Conservation (phyloP, 2,888 invertebrate genomes). For the Acleris literana region DNA sequence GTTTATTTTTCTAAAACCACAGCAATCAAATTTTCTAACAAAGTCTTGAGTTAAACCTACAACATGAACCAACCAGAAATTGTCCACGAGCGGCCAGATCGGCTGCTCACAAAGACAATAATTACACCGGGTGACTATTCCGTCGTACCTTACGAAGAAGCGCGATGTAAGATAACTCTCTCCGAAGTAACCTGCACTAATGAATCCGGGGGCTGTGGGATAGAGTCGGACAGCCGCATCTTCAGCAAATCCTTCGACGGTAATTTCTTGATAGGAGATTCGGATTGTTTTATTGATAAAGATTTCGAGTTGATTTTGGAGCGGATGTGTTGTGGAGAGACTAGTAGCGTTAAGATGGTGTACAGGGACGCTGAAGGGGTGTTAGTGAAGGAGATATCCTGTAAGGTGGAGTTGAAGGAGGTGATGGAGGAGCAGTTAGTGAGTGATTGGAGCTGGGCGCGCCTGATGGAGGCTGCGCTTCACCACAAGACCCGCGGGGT, state of each 20-base stretch:
- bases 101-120: conserved; percentile 68
- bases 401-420: conserved; percentile 68
- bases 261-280: conserved; percentile 76
- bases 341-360: conserved; percentile 63
- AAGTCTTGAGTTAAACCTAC: conserved; percentile 1
- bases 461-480: conserved; percentile 76
- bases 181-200: conserved; percentile 60
- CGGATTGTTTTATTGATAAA: conserved; percentile 74
- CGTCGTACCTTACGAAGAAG: conserved; percentile 73
- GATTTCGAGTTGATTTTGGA: conserved; percentile 80
- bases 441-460: conserved; percentile 83
- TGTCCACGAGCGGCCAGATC: conserved; percentile 61
- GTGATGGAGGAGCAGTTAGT: conserved; percentile 76
- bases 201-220: conserved; percentile 53
- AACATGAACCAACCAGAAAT: conserved; percentile 61
- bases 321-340: conserved; percentile 80
- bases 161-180: conserved; percentile 67
- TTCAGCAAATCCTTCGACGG: conserved; percentile 69
- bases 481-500: conserved; percentile 85
- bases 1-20: not conserved
- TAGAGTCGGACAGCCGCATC: conserved; percentile 63
- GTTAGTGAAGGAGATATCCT: conserved; percentile 62
- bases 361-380: conserved; percentile 60
- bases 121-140: conserved; percentile 67
- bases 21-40: not conserved